phyloP scores from a whole-genome alignment of 2,797 vertebrate genomes.

The Neostethus bicornis region DNA sequence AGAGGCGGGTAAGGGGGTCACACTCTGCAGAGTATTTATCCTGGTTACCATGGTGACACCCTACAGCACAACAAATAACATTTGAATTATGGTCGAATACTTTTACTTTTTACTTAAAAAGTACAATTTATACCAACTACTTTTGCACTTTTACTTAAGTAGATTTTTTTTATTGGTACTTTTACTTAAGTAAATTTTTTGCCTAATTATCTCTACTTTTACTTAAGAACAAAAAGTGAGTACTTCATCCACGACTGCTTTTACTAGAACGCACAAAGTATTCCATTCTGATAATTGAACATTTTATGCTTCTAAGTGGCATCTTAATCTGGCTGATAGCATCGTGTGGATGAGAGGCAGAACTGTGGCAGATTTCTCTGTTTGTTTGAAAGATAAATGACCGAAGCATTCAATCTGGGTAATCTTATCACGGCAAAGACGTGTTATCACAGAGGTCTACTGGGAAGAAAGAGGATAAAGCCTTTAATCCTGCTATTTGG shows the following conservation, averaged over 20 bases:
- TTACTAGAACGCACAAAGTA: conserved; percentile 19
- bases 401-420: conserved; percentile 34
- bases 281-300: conserved; percentile 39
- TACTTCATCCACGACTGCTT: too few species aligned
- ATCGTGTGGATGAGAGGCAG: conserved; percentile 9
- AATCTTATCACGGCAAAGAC: conserved; percentile 27
- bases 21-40: too few species aligned
- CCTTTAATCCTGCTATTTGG: conserved; percentile 31
- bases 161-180: too few species aligned
- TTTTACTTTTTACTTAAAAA: too few species aligned
- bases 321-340: conserved; percentile 10
- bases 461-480: conserved; percentile 25
- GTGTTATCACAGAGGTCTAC: conserved; percentile 22
- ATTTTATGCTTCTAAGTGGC: conserved; percentile 24
- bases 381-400: conserved; percentile 45
- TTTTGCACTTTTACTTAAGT: too few species aligned
- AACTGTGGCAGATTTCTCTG: conserved; percentile 8
- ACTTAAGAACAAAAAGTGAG: too few species aligned
- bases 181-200: too few species aligned
- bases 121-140: too few species aligned
- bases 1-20: too few species aligned
- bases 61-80: too few species aligned
- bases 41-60: too few species aligned
- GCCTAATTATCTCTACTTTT: conserved; percentile 15
- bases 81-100: too few species aligned